Evolutionary conservation across 2,888 invertebrate species (phyloP).

Genomic region (Trissoscelio sp.): DNA sequence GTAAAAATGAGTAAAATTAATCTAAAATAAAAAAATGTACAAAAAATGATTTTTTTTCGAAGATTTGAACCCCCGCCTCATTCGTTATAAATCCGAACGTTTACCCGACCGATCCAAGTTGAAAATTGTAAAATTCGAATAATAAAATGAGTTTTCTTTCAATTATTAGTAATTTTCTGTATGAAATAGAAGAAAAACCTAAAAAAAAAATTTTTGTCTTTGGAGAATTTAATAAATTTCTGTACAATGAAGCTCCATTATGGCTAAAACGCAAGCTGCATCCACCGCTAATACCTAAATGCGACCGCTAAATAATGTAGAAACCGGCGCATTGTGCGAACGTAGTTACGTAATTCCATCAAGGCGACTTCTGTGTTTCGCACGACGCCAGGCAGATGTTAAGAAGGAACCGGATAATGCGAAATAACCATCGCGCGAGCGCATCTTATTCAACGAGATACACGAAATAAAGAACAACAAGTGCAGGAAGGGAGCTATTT

Average conservation of each 20-base stretch:
- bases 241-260: constrained; percentile 2
- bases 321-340: constrained; percentile 48
- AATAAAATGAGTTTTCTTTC: no score
- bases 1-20: no score
- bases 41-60: no score
- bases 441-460: constrained; percentile 22
- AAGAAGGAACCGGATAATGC: constrained; percentile 61
- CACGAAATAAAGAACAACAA: constrained; percentile 21
- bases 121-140: no score
- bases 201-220: no score
- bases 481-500: constrained; percentile 7
- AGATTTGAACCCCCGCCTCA: no score
- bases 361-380: constrained; percentile 58
- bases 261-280: constrained; percentile 28
- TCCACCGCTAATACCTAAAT: constrained; percentile 58
- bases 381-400: constrained; percentile 60
- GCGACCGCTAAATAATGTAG: constrained; percentile 59
- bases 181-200: no score
- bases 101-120: no score
- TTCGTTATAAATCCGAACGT: no score
- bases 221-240: no score
- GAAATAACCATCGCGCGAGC: constrained; percentile 36
- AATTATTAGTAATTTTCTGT: no score
- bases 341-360: constrained; percentile 61
- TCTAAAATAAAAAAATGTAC: no score